Evolutionary conservation across 92 coral and sea anemone genomes (phyloP).

Genomic region (Porites lobata): DNA sequence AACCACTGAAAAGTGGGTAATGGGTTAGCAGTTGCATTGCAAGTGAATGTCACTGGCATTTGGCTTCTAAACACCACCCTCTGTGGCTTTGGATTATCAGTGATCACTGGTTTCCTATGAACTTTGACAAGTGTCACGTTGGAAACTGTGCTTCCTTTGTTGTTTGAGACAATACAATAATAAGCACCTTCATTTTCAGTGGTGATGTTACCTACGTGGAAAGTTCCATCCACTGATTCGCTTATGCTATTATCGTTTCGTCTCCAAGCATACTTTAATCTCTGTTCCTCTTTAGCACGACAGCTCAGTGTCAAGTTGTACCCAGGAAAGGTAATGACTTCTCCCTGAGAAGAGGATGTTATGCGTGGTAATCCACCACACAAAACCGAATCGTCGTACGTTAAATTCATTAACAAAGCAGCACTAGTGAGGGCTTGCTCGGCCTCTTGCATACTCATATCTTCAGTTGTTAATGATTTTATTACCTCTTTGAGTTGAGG

Average conservation of each 20-base stretch:
- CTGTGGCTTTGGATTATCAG: constrained; percentile 52
- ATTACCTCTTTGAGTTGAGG: constrained; percentile 24
- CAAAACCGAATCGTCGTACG: constrained; percentile 60
- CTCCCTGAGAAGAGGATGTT: constrained; percentile 23
- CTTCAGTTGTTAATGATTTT: constrained; percentile 31
- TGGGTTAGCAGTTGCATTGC: constrained; percentile 77
- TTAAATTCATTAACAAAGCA: constrained; percentile 31
- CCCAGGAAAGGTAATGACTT: constrained; percentile 39
- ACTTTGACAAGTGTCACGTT: constrained; percentile 68
- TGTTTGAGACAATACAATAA: constrained; percentile 66
- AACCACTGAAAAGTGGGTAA: constrained; percentile 68
- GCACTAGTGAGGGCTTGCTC: constrained; percentile 14
- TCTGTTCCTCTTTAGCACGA: constrained; percentile 53
- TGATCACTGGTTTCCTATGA: constrained; percentile 62
- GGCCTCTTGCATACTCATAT: constrained; percentile 41
- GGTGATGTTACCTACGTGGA: constrained; percentile 34
- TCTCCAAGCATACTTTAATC: constrained; percentile 64
- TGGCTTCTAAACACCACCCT: constrained; percentile 30
- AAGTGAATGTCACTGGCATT: constrained; percentile 46
- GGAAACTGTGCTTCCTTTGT: constrained; percentile 65
- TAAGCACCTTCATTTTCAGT: constrained; percentile 60
- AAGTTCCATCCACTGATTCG: constrained; percentile 51
- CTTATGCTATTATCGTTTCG: constrained; percentile 48
- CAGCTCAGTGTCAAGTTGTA: constrained; percentile 38
- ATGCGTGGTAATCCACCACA: constrained; percentile 68